phyloP scores from a whole-genome alignment of 2,113 vertebrate species.

The Ammospiza caudacuta region DNA sequence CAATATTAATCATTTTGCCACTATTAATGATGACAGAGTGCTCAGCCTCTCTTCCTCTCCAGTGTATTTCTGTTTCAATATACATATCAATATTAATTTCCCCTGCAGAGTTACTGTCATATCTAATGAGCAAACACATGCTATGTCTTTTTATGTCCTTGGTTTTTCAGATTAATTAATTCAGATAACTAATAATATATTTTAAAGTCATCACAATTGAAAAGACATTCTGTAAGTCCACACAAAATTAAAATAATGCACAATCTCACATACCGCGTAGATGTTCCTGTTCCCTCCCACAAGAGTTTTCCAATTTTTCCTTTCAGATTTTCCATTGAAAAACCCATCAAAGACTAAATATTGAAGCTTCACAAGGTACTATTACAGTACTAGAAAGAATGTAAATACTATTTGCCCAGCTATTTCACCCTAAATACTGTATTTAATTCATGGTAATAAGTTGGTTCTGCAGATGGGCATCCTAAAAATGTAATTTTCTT shows the following conservation, averaged over 20 bases:
- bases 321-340: background rate
- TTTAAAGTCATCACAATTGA: background rate
- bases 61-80: slow-evolving; percentile 33
- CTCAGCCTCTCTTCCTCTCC: background rate
- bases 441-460: background rate
- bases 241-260: background rate
- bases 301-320: background rate
- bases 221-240: background rate
- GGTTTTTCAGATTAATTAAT: slow-evolving; percentile 37
- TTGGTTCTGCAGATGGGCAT: background rate
- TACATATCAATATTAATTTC: slow-evolving; percentile 47
- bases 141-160: slow-evolving; percentile 17
- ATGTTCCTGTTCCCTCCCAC: background rate
- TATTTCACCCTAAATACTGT: background rate
- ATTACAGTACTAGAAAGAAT: background rate
- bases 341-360: background rate
- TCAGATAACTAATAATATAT: slow-evolving; percentile 18
- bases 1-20: background rate
- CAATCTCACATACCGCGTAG: background rate
- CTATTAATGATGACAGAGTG: background rate
- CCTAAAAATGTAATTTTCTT: background rate
- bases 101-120: slow-evolving; percentile 13
- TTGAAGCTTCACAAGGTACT: background rate
- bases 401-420: background rate
- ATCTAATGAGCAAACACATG: slow-evolving; percentile 38